Evolutionary conservation across 2,113 vertebrate species (phyloP), one percentile per base, ranked within the genome.

Genomic region (Planiliza haematocheilus): DNA sequence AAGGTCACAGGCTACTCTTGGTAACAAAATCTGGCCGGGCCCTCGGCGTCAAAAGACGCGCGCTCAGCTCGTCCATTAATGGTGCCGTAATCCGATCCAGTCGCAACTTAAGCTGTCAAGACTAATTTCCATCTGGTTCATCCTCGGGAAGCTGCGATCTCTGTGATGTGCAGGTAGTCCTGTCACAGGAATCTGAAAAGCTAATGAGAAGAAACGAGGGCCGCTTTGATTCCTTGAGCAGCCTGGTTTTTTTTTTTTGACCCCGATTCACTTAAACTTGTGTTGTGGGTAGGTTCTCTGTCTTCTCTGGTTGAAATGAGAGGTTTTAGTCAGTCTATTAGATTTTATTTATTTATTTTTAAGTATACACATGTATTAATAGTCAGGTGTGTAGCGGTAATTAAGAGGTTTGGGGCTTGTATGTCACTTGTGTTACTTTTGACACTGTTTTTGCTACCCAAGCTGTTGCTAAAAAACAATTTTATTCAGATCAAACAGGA

Each of bases 21-120:
- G 87, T 64, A 92, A 89, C 72, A 42, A 17, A 68, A 90, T 78
- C 81, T 55, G 61, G 58, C 52, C 24, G n/a, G 1, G 49, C 39
- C 51, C 34, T 53, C 46, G 60, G 79, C 7, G 62, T 10, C 30
- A 63, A 48, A 58, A 82, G 83, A 81, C 71, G 72, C 45, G 58
- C 45, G 30, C 58, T 85, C 81, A 58, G 74, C 81, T 21, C 20
- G 48, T 81, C 87, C 85, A 70, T 91, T 90, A 90, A 74, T 41
- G 79, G 60, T 13, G 81, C 84, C 37, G 87, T 73, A 88, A 91
- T 64, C 58, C 1, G 81, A 91, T 86, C 79, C 48, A 91, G 84
- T 85, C 83, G 12, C 85, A 83, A 68, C 82, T 91, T 83, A 86
- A 87, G 70, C 42, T 80, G 89, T 89, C 89, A 91, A 71, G 88